Base-by-base conservation (phyloP, 1,140 invertebrate species). In the Pteromalus puparum region DNA sequence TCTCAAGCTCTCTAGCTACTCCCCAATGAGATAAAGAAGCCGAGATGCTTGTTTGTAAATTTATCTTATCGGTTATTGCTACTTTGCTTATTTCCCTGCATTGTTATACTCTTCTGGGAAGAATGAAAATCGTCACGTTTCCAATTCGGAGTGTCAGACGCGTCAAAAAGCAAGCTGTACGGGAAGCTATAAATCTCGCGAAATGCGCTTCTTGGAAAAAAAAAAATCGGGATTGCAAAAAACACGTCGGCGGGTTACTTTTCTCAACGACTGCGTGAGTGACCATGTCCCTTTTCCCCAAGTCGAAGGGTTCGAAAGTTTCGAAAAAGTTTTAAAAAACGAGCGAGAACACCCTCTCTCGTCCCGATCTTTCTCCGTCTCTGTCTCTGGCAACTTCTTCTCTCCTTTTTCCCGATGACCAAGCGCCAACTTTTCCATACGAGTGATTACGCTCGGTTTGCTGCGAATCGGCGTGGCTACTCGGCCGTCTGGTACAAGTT, bases 381-480 rank as follows among this genome's bases (percentile, higher is more conserved):
- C 74, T 76, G 13, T 68, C 73, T 48, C 53, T 80, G 5, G 15
- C 12, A 70, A 26, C 65, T 30, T 74, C 70, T 34, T 75, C 48
- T 81, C 53, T 76, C 38, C 42, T 34, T 73, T 42, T 74, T 46
- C 28, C 38, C 80, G 74, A 76, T 75, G 77, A 74, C 28, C 72
- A 61, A 15, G 34, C 53, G 61, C 34, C 48, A 80, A 82, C 81
- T 70, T 85, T 85, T 87, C 87, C 75, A 76, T 85, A 77, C 87
- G 76, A 73, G 48, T 65, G 81, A 85, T 82, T 82, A 70, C 79
- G 79, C 78, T 81, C 79, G 65, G 79, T 85, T 85, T 85, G 26
- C 46, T 24, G 21, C 74, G 30, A 81, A 85, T 81, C 65, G 38
- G 46, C 53, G 30, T 0, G 21, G 21, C 34, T 30, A 6, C 18